Evolutionary conservation across 2,888 invertebrate genomes (phyloP).

Genomic region (Poecilobothrus nobilitatus): DNA sequence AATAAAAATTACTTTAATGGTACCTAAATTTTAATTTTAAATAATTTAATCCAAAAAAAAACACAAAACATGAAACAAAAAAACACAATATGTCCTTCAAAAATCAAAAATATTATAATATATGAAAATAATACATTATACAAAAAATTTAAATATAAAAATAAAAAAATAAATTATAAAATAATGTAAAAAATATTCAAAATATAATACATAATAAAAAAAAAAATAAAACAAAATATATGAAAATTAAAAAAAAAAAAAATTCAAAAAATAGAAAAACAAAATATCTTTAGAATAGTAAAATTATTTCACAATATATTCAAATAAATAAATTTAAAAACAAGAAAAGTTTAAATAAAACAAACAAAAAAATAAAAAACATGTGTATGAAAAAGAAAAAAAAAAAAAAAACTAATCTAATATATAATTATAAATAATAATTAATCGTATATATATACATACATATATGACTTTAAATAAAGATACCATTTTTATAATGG

Average conservation of each 20-base stretch:
- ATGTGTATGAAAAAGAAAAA: background rate
- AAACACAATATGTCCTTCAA: no score
- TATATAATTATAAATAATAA: background rate
- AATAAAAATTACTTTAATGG: no score
- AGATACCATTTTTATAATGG: slow-evolving; percentile 3
- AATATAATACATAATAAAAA: background rate
- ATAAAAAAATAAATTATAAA: background rate
- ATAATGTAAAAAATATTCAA: background rate
- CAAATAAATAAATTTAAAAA: background rate
- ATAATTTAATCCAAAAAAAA: no score
- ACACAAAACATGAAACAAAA: no score
- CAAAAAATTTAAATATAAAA: background rate
- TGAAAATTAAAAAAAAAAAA: background rate
- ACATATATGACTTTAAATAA: slow-evolving; percentile 1
- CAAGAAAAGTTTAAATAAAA: background rate
- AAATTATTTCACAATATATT: slow-evolving; percentile 1
- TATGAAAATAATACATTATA: no score
- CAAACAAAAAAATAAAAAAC: background rate
- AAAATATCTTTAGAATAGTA: background rate
- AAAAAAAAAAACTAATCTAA: background rate
- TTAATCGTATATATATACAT: background rate
- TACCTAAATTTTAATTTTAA: no score
- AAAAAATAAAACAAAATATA: background rate
- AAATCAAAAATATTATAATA: no score
- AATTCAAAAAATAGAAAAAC: background rate